Evolutionary conservation across 2,797 vertebrate genomes (phyloP).

Genomic region (Amphiprion clarkii): DNA sequence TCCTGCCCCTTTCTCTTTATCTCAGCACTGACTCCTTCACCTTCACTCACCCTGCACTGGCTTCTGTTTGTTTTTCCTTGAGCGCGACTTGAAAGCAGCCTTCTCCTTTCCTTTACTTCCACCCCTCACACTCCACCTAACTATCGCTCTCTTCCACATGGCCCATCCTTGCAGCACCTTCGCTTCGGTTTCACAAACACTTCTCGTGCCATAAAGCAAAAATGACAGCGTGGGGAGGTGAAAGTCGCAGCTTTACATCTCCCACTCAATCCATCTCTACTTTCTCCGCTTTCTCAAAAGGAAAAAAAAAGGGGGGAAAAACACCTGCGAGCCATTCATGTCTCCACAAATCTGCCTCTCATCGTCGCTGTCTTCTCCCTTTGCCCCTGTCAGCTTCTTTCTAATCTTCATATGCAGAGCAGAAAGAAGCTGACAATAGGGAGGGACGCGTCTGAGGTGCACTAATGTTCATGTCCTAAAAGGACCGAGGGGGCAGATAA

Average conservation of each 20-base stretch:
- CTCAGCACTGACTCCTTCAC: constrained; percentile 37
- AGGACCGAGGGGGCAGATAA: constrained; percentile 47
- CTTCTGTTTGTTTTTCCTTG: constrained; percentile 53
- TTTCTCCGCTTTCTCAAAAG: constrained; percentile 17
- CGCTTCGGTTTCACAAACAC: constrained; percentile 53
- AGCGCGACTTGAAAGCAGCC: constrained; percentile 18
- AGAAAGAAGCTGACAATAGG: constrained; percentile 53
- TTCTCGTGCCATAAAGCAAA: constrained; percentile 68
- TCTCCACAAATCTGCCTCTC: constrained; percentile 73
- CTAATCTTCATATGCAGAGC: constrained; percentile 55
- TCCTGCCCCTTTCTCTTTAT: constrained; percentile 18
- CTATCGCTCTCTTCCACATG: constrained; percentile 39
- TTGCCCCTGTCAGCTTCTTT: constrained; percentile 55
- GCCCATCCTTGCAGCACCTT: constrained; percentile 38
- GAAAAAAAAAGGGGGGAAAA: constrained; percentile 15
- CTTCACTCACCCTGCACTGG: constrained; percentile 39
- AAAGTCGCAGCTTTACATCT: constrained; percentile 41
- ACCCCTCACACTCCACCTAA: constrained; percentile 21
- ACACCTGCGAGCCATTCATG: constrained; percentile 80
- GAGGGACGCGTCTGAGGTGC: constrained; percentile 48
- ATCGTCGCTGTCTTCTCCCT: constrained; percentile 21
- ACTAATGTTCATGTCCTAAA: constrained; percentile 59
- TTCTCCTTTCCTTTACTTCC: not conserved
- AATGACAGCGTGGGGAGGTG: constrained; percentile 63
- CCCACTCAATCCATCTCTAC: constrained; percentile 46